Conservation (phyloP, 2,888 invertebrate genomes). For the Rhodophaea formosa region DNA sequence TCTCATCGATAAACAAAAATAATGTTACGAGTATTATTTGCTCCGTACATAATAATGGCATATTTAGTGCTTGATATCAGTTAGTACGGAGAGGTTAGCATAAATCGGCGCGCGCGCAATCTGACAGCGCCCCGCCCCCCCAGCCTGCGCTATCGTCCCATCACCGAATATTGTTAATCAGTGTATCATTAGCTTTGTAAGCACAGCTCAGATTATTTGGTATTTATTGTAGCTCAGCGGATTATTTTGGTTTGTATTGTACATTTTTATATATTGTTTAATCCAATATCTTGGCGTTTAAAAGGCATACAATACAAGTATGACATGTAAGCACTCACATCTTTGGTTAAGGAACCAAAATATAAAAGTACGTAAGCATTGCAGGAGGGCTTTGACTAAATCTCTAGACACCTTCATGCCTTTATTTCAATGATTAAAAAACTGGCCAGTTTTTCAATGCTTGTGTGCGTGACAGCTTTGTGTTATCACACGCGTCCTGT, state of each 20-base stretch:
- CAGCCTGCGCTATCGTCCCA: conserved; percentile 73
- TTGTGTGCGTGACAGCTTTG: too few relatives aligned
- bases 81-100: conserved; percentile 76
- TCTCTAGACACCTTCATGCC: too few relatives aligned
- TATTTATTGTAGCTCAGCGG: conserved; percentile 7
- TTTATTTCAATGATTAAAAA: too few relatives aligned
- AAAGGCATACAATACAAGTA: too few relatives aligned
- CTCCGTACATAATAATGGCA: conserved; percentile 79
- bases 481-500: too few relatives aligned
- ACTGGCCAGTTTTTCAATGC: too few relatives aligned
- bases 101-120: conserved; percentile 74
- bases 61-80: conserved; percentile 79
- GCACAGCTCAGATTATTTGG: conserved; percentile 13
- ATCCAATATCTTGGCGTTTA: too few relatives aligned
- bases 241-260: background rate
- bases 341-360: too few relatives aligned
- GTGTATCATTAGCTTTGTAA: conserved; percentile 72
- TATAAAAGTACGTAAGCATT: too few relatives aligned
- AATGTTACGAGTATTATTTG: conserved; percentile 61
- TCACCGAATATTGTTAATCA: conserved; percentile 81
- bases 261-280: background rate
- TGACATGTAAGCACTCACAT: too few relatives aligned
- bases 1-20: conserved; percentile 65
- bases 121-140: conserved; percentile 70
- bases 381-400: too few relatives aligned